These are phyloP conservation scores for Caenorhabditis macrosperma DNA, from an alignment of 2,888 invertebrate genomes.

Conservation along the genomic window DNA sequence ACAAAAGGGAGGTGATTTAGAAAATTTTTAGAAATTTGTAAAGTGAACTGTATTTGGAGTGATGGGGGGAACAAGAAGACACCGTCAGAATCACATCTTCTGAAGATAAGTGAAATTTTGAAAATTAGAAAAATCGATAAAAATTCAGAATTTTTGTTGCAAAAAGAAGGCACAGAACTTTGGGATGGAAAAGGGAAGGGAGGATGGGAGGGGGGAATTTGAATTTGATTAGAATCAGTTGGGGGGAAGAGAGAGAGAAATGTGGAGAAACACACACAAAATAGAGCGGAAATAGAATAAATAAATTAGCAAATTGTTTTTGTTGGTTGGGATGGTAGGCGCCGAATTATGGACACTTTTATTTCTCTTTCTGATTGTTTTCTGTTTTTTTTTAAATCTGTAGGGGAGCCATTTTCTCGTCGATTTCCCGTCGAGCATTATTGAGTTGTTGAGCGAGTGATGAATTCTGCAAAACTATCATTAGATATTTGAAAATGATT, in stretches of 20 bases:
- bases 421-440: too few species aligned
- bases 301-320: conserved; percentile 30
- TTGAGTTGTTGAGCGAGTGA: too few species aligned
- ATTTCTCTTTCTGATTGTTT: not conserved
- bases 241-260: not conserved
- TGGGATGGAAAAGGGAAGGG: not conserved
- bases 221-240: conserved; percentile 2
- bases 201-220: not conserved
- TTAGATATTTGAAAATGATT: too few species aligned
- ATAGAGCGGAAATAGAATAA: conserved; percentile 18
- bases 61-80: too few species aligned
- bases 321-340: not conserved
- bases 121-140: not conserved
- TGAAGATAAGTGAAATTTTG: not conserved
- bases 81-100: not conserved
- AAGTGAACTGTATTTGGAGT: not conserved
- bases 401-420: not conserved
- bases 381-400: conserved; percentile 16
- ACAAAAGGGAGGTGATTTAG: conserved; percentile 8
- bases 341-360: not conserved
- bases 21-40: conserved; percentile 22
- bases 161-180: conserved; percentile 10
- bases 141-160: not conserved
- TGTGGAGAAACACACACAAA: not conserved
- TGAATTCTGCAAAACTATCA: too few species aligned